A percentile compares a stretch with the other conserved stretches of the same genome.
These are phyloP conservation scores for Kuschelorhynchus macadamiae DNA, from an alignment of 2,888 invertebrate species.

Conservation along the genomic window DNA sequence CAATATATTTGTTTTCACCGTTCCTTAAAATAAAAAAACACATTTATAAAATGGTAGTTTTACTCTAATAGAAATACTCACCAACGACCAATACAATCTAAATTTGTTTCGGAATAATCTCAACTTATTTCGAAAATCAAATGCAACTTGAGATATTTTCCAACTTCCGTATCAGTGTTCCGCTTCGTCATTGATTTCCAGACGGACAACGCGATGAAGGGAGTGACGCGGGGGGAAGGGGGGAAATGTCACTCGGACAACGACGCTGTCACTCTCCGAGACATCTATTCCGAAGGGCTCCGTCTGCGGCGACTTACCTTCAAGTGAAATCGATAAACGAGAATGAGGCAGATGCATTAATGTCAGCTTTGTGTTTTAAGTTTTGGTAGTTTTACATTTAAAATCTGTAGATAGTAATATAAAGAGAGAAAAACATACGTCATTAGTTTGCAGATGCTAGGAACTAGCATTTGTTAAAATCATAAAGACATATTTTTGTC, in stretches of 20 bases:
- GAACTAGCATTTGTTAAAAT: too few relatives aligned
- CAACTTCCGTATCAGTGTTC: conserved; percentile 12
- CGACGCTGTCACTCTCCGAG: conserved; percentile 64
- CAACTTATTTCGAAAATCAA: too few relatives aligned
- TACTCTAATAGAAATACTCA: too few relatives aligned
- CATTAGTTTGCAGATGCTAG: too few relatives aligned
- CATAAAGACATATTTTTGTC: too few relatives aligned
- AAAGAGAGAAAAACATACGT: too few relatives aligned
- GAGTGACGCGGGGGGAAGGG: conserved; percentile 23
- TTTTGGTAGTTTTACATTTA: conserved; percentile 6
- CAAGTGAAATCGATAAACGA: conserved; percentile 27
- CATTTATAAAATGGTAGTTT: too few relatives aligned
- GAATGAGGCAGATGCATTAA: conserved; percentile 20
- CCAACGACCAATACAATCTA: too few relatives aligned
- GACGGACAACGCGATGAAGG: conserved; percentile 50
- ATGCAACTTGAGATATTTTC: conserved; percentile 13
- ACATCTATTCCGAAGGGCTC: conserved; percentile 57
- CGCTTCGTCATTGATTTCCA: conserved; percentile 58
- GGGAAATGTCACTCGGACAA: conserved; percentile 59
- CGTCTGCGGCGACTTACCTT: conserved; percentile 42
- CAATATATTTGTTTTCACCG: too few relatives aligned
- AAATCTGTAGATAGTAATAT: too few relatives aligned
- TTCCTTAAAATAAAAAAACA: too few relatives aligned
- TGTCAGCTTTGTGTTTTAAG: background rate
- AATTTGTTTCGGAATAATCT: too few relatives aligned